Evolutionary conservation across 2,797 vertebrate genomes (phyloP).

Genomic region (Taeniopygia guttata): DNA sequence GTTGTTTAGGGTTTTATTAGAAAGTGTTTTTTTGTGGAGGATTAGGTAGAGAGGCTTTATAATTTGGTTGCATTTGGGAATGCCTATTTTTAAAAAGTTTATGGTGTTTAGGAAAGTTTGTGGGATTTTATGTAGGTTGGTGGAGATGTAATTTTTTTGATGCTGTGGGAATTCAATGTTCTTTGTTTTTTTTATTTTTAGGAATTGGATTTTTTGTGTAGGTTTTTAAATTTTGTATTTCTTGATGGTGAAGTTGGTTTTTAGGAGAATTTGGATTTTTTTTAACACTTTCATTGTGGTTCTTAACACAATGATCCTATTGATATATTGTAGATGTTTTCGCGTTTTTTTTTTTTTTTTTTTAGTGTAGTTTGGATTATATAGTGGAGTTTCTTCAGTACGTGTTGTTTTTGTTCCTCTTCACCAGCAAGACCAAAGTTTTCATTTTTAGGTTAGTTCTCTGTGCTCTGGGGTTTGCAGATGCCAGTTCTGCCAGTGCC

Average conservation of each 20-base stretch:
- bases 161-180: neutral
- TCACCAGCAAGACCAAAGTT: neutral
- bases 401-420: neutral
- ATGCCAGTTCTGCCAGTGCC: neutral
- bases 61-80: neutral
- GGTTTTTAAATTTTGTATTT: neutral
- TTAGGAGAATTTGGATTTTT: neutral
- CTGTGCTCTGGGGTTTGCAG: neutral
- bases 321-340: neutral
- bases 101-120: neutral
- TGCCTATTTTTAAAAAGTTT: neutral
- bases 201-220: neutral
- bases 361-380: neutral
- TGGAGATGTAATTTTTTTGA: neutral
- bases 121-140: neutral
- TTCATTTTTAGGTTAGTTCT: neutral
- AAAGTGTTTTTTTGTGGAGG: neutral
- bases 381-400: neutral
- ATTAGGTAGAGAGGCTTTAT: neutral
- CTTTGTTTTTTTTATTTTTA: neutral
- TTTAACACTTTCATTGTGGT: neutral
- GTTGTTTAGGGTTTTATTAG: neutral
- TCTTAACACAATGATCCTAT: neutral
- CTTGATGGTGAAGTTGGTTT: neutral
- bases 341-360: neutral